Base-by-base conservation (phyloP, 1,140 invertebrate genomes). In the Drosophila saltans region DNA sequence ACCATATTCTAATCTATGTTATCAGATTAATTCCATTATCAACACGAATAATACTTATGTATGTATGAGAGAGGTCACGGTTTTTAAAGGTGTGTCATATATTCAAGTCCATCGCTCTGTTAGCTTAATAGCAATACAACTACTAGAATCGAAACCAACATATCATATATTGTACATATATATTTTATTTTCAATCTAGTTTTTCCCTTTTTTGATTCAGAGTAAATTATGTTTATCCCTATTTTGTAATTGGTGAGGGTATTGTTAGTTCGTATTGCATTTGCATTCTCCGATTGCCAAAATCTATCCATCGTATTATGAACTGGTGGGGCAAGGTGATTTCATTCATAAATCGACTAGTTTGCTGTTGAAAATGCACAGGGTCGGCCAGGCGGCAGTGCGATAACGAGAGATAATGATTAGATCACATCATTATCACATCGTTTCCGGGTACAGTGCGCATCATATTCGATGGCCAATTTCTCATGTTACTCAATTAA, bases 281-380 rank as follows among this genome's bases (percentile, higher is more conserved):
- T 52, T 26, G 10, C 1, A 9, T 3, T 16, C 21, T 11, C 16
- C 16, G 26, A 26, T 24, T 52, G 21, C 21, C 45, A 2, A 52
- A 52, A 52, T 52, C 21, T 52, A 52, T 26, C 26, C 21, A 52
- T 10, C 8, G 21, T 52, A 26, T 52, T 11, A 26, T 52, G 21
- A 52, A 52, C 45, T 52, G 21, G 6, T 48, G 16, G 21, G 45
- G 45, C 21, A 52, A 52, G 24, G 45, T 52, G 45, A 26, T 26
- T 52, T 52, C 45, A 52, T 52, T 52, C 45, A 52, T 52, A 52
- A 52, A 52, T 52, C 45, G 45, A 24, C 45, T 26, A 48, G 45
- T 48, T 48, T 24, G 5, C 16, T 21, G 3, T 10, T 52, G 9
- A 52, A 52, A 24, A 24, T 52, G 21, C 45, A 52, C 45, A 52